These are phyloP conservation scores for Andrena haemorrhoa DNA, from an alignment of 2,888 invertebrate genomes.

Conservation along the genomic window DNA sequence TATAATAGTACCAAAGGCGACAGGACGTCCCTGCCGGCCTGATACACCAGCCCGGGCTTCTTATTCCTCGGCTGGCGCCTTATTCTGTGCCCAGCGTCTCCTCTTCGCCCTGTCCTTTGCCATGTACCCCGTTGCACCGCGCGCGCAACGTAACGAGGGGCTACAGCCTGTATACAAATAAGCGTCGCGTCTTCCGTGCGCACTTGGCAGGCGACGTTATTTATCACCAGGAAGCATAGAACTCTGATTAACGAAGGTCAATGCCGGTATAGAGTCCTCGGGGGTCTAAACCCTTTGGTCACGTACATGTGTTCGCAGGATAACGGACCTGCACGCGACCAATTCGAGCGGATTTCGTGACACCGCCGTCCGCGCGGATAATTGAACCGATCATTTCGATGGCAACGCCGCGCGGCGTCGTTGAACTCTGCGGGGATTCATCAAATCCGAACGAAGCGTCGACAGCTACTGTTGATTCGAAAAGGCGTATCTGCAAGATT, in stretches of 20 bases:
- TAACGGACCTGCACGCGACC: constrained; percentile 43
- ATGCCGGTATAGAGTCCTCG: constrained; percentile 67
- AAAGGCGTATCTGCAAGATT: too few species aligned
- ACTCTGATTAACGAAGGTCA: constrained; percentile 83
- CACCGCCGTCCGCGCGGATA: constrained; percentile 33
- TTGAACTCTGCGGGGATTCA: constrained; percentile 25
- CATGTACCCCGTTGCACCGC: constrained; percentile 59
- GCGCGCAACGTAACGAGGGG: constrained; percentile 72
- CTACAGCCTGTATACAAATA: constrained; percentile 77
- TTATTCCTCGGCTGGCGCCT: constrained; percentile 21
- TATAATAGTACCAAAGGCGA: neutral
- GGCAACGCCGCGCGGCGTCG: neutral
- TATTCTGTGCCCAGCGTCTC: constrained; percentile 18
- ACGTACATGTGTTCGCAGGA: constrained; percentile 48
- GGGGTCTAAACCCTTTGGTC: constrained; percentile 41
- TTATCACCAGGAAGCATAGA: constrained; percentile 83
- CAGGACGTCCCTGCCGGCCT: neutral
- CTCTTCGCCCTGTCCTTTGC: constrained; percentile 21
- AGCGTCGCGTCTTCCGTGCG: constrained; percentile 75
- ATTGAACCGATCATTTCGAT: constrained; percentile 37
- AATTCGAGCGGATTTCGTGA: constrained; percentile 47
- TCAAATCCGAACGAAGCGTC: constrained; percentile 1
- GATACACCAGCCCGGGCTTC: constrained; percentile 26
- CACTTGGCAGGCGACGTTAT: constrained; percentile 78
- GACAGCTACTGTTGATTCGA: too few species aligned